A percentile compares a stretch with the other conserved stretches of the same genome.
Evolutionary conservation across 2,797 vertebrate species (phyloP).

Genomic region (Trachops cirrhosus): DNA sequence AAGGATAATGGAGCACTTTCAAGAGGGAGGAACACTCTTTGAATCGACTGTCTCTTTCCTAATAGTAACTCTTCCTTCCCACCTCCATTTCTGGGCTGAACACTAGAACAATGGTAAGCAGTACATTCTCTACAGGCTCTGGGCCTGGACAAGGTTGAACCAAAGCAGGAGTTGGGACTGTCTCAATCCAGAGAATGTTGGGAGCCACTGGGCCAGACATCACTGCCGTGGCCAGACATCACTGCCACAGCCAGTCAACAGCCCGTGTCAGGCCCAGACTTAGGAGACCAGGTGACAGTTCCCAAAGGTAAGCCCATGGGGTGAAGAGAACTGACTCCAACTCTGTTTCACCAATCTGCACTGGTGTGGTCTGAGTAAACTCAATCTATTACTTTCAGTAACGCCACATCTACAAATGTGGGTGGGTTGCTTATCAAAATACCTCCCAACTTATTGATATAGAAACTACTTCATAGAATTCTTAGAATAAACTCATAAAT

Average conservation of each 20-base stretch:
- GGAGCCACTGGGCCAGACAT: neutral
- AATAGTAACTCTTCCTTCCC: neutral
- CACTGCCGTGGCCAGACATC: neutral
- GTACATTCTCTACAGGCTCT: neutral
- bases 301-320: neutral
- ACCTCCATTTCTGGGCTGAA: neutral
- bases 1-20: neutral
- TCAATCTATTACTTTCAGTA: neutral
- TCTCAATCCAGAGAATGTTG: neutral
- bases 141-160: neutral
- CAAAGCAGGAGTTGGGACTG: neutral
- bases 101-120: neutral
- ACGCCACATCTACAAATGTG: neutral
- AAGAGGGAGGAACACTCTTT: neutral
- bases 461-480: neutral
- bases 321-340: neutral
- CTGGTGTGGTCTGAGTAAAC: neutral
- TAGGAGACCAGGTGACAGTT: neutral
- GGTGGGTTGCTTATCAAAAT: neutral
- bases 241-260: neutral
- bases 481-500: neutral
- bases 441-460: neutral
- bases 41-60: neutral
- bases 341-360: neutral
- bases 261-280: neutral